Evolutionary conservation across 2,113 vertebrate species (phyloP), one percentile per base, ranked within the genome.

Genomic region (Neopipo cinnamomea): DNA sequence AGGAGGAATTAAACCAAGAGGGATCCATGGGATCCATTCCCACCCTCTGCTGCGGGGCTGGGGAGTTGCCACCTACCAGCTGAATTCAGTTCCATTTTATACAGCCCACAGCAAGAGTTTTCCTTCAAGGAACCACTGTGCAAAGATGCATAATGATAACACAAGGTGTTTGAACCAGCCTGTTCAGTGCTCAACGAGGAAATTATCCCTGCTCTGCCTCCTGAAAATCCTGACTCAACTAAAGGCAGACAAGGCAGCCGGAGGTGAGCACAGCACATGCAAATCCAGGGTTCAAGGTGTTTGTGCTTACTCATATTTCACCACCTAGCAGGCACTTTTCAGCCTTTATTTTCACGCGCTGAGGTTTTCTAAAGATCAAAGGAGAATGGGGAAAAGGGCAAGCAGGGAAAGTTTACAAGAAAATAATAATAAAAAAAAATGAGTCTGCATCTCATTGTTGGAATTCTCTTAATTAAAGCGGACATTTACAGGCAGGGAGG

Each of bases 391-490:
- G 74, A 77, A 95, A 95, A 94, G 85, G 85, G 82, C 71, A 73
- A 88, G 67, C 2, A 88, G 3, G 47, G 79, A 93, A 97, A 96
- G 79, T 90, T 91, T 85, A 85, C 17, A 49, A n/a, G 41, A 72
- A 50, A 55, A 50, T 63, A n/a, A 23, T 39, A 33, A 59, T 19
- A 50, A 41, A 53, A 87, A 13, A 42, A 35, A 55, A 24, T 2
- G 27, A 15, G 49, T 14, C 83, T 93, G 88, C 39, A 59, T 63
- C 63, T 93, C 79, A 63, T 77, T 31, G 2, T 23, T 49, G 59
- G 93, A 82, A 79, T 70, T 88, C 81, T 76, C 62, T 96, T 94
- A 93, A 95, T 96, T 95, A 94, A 95, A 88, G 37, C 46, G 79
- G 75, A 91, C 75, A 67, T 88, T 94, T 47, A 72, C 37, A 85